These are phyloP conservation scores for Eumerus sabulonum DNA, from an alignment of 2,888 invertebrate species.

Conservation along the genomic window DNA sequence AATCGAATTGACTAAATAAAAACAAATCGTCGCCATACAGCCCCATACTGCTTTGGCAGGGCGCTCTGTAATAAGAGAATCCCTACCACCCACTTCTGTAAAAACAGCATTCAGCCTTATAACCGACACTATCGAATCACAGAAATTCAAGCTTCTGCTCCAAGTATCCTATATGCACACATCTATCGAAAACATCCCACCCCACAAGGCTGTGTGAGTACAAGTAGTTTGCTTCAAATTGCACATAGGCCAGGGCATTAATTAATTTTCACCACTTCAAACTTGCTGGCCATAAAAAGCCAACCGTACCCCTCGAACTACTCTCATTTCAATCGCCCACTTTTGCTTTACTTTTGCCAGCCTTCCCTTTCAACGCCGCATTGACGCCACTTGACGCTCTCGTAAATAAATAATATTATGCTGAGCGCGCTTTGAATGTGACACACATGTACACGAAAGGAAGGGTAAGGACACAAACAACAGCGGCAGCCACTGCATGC, in stretches of 20 bases:
- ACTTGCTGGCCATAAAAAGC: slow-evolving; percentile 68
- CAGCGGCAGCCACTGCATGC: slow-evolving; percentile 4
- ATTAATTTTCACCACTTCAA: slow-evolving; percentile 68
- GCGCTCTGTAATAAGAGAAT: too few relatives aligned
- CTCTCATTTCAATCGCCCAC: slow-evolving; percentile 22
- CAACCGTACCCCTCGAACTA: slow-evolving; percentile 45
- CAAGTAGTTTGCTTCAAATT: slow-evolving; percentile 39
- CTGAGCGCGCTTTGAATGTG: slow-evolving; percentile 61
- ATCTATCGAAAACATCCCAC: too few relatives aligned
- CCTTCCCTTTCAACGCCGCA: background rate
- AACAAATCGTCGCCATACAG: too few relatives aligned
- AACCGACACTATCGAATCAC: too few relatives aligned
- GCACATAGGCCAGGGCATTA: slow-evolving; percentile 62
- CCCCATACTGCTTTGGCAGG: too few relatives aligned
- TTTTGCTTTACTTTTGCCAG: background rate
- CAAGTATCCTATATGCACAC: too few relatives aligned
- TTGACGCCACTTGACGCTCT: background rate
- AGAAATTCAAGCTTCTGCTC: too few relatives aligned
- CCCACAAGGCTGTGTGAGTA: too few relatives aligned
- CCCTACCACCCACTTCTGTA: too few relatives aligned
- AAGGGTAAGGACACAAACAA: background rate
- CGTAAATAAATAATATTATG: slow-evolving; percentile 61
- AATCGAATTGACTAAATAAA: too few relatives aligned
- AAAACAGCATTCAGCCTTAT: too few relatives aligned
- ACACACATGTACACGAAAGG: slow-evolving; percentile 43